These are phyloP conservation scores for Pogonocichla stellata DNA, from an alignment of 2,113 vertebrate genomes.

Conservation along the genomic window DNA sequence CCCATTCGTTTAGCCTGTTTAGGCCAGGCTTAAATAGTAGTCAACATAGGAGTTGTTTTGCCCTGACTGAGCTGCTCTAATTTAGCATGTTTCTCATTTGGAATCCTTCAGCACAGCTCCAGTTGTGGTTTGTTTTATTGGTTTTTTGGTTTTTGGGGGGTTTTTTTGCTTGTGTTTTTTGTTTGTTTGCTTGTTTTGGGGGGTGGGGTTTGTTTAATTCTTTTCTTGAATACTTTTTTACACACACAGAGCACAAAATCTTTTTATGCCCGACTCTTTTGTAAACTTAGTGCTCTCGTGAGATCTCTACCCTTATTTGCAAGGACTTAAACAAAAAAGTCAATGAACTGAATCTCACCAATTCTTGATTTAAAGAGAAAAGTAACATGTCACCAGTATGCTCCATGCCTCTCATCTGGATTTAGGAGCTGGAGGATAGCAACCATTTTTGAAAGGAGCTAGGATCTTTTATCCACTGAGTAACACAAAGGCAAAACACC, in stretches of 20 bases:
- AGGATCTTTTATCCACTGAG: rapidly evolving
- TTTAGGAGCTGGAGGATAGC: not conserved
- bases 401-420: rapidly evolving
- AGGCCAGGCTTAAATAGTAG: not conserved
- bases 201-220: not conserved
- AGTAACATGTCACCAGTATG: not conserved
- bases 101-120: not conserved
- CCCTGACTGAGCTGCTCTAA: not conserved
- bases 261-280: not conserved
- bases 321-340: not conserved
- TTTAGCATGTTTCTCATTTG: slow-evolving; percentile 1
- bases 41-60: not conserved
- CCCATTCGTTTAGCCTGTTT: not conserved
- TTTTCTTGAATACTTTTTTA: not conserved
- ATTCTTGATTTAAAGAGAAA: not conserved
- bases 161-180: not conserved
- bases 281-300: not conserved
- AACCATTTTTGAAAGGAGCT: not conserved
- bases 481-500: not conserved
- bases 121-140: not conserved
- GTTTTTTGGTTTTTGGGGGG: not conserved
- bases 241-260: not conserved
- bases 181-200: no score
- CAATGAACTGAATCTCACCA: not conserved
- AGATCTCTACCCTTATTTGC: not conserved